Evolutionary conservation across 2,797 vertebrate genomes (phyloP).

Genomic region (Clamator glandarius): DNA sequence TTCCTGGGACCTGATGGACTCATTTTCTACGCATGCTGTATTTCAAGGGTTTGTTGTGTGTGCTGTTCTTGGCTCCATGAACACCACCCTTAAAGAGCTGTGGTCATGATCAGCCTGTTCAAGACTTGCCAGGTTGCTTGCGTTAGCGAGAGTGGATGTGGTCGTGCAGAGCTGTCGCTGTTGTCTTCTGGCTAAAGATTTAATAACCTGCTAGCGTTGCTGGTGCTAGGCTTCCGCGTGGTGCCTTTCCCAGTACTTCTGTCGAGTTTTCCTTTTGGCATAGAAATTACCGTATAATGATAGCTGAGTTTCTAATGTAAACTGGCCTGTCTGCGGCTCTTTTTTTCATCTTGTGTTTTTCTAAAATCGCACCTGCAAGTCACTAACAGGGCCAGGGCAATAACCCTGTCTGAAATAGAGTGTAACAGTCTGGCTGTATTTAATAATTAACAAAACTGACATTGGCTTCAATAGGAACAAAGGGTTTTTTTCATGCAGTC

Average conservation of each 20-base stretch:
- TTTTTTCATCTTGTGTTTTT: background rate
- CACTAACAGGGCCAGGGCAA: background rate
- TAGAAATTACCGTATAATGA: background rate
- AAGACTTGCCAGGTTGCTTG: conserved; percentile 23
- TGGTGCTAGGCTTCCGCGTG: background rate
- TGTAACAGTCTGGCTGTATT: background rate
- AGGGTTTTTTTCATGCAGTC: background rate
- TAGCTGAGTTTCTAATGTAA: background rate
- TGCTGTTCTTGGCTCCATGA: background rate
- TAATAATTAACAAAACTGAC: background rate
- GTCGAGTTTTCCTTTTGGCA: background rate
- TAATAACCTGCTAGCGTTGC: background rate
- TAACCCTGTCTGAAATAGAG: background rate
- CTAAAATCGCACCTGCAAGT: conserved; percentile 11
- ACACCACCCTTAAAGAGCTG: background rate
- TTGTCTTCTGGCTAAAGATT: background rate
- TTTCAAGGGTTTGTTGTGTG: background rate
- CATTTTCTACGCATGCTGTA: background rate
- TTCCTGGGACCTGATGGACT: rapidly evolving
- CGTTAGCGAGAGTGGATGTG: conserved; percentile 15
- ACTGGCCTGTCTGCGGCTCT: background rate
- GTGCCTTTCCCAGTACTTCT: conserved; percentile 13
- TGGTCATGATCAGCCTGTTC: background rate
- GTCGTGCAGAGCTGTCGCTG: conserved; percentile 1
- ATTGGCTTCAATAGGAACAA: background rate